Conservation (phyloP, 2,888 invertebrate species). For the Diogma glabrata region DNA sequence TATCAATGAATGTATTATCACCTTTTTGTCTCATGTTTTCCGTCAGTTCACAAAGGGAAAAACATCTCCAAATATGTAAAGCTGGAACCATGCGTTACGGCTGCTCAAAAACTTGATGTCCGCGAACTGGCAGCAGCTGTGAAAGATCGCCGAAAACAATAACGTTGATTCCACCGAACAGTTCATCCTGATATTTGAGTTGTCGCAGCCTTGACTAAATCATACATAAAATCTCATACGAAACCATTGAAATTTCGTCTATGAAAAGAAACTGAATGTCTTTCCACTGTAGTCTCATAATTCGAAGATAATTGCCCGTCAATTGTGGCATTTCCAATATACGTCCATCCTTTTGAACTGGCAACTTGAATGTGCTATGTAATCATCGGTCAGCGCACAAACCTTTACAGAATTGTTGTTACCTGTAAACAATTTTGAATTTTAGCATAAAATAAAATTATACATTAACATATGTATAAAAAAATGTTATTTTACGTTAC, state of each 20-base stretch:
- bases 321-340: conserved; percentile 7
- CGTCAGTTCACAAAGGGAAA: conserved; percentile 2
- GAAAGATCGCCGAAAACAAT: too few relatives aligned
- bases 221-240: neutral
- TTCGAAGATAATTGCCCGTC: conserved; percentile 12
- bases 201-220: neutral
- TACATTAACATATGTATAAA: too few relatives aligned
- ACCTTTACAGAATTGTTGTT: neutral
- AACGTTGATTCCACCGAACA: neutral
- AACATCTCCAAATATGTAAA: neutral
- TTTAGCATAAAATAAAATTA: too few relatives aligned
- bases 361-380: conserved; percentile 13
- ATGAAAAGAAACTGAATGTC: neutral
- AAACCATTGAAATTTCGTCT: conserved; percentile 6
- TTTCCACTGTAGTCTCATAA: neutral
- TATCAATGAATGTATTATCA: conserved; percentile 14
- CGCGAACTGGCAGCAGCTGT: too few relatives aligned
- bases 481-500: too few relatives aligned
- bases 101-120: too few relatives aligned
- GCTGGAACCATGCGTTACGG: neutral
- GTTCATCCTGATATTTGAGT: neutral
- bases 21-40: conserved; percentile 21
- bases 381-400: neutral
- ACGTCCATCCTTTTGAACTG: conserved; percentile 14
- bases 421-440: too few relatives aligned